phyloP scores from a whole-genome alignment of 1,140 invertebrate genomes.

The Drosophila suzukii region DNA sequence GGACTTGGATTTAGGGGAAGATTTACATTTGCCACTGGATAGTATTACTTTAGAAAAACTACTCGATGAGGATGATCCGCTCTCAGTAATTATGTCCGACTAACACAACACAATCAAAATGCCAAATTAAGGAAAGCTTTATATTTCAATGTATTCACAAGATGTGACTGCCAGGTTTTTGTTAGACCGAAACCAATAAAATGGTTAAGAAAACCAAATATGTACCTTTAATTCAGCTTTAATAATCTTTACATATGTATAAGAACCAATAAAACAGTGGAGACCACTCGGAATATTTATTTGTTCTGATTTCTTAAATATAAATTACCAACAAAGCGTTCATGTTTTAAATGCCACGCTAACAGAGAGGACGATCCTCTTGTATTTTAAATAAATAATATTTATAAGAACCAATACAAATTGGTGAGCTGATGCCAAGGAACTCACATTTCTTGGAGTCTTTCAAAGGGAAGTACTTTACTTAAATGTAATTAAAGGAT shows the following conservation, averaged over 20 bases:
- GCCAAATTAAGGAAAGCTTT: no score
- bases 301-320: neutral
- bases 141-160: no score
- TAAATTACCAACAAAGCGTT: neutral
- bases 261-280: neutral
- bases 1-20: neutral
- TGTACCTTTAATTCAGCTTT: neutral
- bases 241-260: no score
- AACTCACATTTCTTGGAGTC: neutral
- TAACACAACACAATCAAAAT: no score
- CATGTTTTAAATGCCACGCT: neutral
- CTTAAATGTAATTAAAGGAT: constrained; percentile 91
- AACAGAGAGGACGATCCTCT: no score
- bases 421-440: neutral
- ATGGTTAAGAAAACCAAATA: neutral
- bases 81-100: no score
- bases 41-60: no score
- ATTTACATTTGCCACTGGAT: neutral
- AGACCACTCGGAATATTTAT: neutral
- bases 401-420: neutral
- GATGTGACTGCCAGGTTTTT: no score
- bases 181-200: no score
- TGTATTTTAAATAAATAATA: neutral
- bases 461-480: constrained; percentile 67
- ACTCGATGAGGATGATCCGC: no score